phyloP scores from a whole-genome alignment of 1,140 invertebrate species.

The Panagrolaimus sp. region DNA sequence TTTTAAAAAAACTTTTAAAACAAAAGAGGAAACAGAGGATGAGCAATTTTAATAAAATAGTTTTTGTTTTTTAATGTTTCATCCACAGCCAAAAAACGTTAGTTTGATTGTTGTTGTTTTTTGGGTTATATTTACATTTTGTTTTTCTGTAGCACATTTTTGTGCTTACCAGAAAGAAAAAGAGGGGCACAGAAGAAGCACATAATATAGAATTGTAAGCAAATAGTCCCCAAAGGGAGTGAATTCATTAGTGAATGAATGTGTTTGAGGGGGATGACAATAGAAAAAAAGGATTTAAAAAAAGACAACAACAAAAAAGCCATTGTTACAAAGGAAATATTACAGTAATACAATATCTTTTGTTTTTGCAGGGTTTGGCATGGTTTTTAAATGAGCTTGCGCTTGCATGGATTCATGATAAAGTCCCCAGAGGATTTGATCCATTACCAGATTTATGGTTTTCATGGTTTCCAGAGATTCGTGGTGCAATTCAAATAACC shows the following conservation, averaged over 20 bases:
- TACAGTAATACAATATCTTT: too few relatives aligned
- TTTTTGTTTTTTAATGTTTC: too few relatives aligned
- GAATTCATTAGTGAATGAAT: too few relatives aligned
- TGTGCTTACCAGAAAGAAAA: not conserved
- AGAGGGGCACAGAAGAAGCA: not conserved
- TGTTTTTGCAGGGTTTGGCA: conserved; percentile 20
- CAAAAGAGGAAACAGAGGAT: too few relatives aligned
- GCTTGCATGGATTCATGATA: conserved; percentile 31
- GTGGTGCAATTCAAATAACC: conserved; percentile 24
- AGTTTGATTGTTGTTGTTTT: too few relatives aligned
- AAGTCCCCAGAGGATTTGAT: conserved; percentile 18
- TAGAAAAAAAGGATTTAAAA: not conserved
- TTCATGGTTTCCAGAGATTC: conserved; percentile 24
- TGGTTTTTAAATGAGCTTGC: conserved; percentile 30
- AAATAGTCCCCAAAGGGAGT: too few relatives aligned
- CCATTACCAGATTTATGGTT: conserved; percentile 32
- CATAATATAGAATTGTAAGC: too few relatives aligned
- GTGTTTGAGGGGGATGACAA: too few relatives aligned
- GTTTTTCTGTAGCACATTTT: not conserved
- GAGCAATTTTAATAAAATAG: too few relatives aligned
- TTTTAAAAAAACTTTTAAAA: too few relatives aligned
- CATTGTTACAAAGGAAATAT: not conserved
- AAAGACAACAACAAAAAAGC: not conserved
- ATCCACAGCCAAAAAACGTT: too few relatives aligned
- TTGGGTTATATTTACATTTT: too few relatives aligned